Evolutionary conservation across 2,113 vertebrate species (phyloP).

Genomic region (Prietella phreatophila): DNA sequence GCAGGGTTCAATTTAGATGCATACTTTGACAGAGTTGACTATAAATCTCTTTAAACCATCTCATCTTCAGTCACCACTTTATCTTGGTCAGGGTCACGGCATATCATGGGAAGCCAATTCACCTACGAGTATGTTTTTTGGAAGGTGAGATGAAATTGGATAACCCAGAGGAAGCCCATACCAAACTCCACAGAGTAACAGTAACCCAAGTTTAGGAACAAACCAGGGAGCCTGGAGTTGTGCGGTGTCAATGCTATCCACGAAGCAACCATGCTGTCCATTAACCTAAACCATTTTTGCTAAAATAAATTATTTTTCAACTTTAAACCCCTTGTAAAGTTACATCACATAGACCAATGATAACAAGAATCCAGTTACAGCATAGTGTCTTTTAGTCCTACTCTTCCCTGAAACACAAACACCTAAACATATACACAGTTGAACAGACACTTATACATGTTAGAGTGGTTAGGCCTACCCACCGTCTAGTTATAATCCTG

Average conservation of each 20-base stretch:
- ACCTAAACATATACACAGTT: slow-evolving; percentile 49
- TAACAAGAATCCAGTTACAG: neutral
- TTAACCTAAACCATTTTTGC: neutral
- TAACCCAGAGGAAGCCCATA: neutral
- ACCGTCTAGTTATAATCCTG: neutral
- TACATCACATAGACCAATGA: neutral
- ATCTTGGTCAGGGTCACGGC: neutral
- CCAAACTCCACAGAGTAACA: neutral
- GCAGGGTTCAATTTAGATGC: slow-evolving; percentile 7
- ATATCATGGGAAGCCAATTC: neutral
- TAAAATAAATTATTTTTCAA: neutral
- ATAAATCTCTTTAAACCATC: slow-evolving; percentile 23
- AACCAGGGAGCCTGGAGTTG: neutral
- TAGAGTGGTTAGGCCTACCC: slow-evolving; percentile 10
- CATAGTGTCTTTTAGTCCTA: neutral
- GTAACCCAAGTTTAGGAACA: neutral
- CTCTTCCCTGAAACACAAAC: slow-evolving; percentile 28
- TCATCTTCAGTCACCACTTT: neutral
- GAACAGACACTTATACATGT: neutral
- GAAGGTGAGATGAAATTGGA: neutral
- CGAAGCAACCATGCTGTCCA: neutral
- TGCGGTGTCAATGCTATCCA: neutral
- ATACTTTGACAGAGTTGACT: slow-evolving; percentile 49
- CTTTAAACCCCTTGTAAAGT: neutral
- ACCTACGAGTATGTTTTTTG: neutral